Conservation (phyloP, 2,888 invertebrate genomes). For the Luperina nickerlii region DNA sequence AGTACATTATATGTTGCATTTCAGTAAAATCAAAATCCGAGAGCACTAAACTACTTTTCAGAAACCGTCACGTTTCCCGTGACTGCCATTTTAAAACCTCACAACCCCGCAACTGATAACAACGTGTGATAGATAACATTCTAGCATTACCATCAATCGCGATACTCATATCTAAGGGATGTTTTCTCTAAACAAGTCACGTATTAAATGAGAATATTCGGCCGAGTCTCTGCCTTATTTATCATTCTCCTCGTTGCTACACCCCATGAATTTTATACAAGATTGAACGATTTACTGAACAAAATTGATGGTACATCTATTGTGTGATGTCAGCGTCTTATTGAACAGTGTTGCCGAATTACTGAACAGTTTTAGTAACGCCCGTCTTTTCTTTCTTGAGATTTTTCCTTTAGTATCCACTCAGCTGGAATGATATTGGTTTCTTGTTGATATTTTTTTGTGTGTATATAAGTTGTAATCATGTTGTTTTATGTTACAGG, state of each 20-base stretch:
- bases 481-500: constrained; percentile 7
- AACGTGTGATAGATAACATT: constrained; percentile 85
- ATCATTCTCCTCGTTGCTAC: constrained; percentile 89
- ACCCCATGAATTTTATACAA: constrained; percentile 90
- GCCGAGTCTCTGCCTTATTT: constrained; percentile 89
- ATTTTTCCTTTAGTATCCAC: constrained; percentile 44
- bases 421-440: constrained; percentile 58
- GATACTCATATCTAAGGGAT: constrained; percentile 86
- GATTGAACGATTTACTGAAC: constrained; percentile 90
- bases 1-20: not conserved
- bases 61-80: not conserved
- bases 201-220: constrained; percentile 91
- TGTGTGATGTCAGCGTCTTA: constrained; percentile 86
- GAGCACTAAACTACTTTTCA: not conserved
- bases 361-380: constrained; percentile 65
- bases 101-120: constrained; percentile 77
- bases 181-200: constrained; percentile 89
- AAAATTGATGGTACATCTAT: constrained; percentile 90
- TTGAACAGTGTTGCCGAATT: constrained; percentile 75
- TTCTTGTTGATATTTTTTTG: constrained; percentile 49
- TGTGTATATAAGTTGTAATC: constrained; percentile 11
- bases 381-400: constrained; percentile 49
- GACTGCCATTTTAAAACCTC: constrained; percentile 38
- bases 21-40: not conserved
- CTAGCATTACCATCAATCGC: constrained; percentile 81